Percentiles rank a stretch among this genome's conserved stretches.
Conservation (phyloP, 2,888 invertebrate genomes). For the Troilus luridus region DNA sequence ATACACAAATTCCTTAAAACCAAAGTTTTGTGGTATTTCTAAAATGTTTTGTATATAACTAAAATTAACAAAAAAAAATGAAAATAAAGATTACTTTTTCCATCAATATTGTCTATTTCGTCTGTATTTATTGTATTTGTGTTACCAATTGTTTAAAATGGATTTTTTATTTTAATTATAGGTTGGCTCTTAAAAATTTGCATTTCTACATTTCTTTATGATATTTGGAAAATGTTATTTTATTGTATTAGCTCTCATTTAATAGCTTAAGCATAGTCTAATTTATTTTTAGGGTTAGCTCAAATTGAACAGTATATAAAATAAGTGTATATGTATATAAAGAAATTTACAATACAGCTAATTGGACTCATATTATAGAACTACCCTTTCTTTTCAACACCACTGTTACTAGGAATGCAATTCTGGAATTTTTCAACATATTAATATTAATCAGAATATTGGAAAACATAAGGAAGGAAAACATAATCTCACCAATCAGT, state of each 20-base stretch:
- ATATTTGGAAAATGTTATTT: neutral
- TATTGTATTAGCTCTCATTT: neutral
- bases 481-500: too few relatives aligned
- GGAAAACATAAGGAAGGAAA: too few relatives aligned
- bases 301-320: neutral
- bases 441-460: too few relatives aligned
- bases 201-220: neutral
- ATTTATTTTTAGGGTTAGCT: too few relatives aligned
- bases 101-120: neutral
- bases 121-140: neutral
- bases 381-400: too few relatives aligned
- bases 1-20: slow-evolving; percentile 30
- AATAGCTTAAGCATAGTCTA: neutral
- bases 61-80: neutral
- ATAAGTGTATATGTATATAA: too few relatives aligned
- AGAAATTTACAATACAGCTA: too few relatives aligned
- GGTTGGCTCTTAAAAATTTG: slow-evolving; percentile 31
- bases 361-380: too few relatives aligned
- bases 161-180: neutral
- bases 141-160: neutral
- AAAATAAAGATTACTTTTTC: neutral
- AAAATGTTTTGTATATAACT: slow-evolving; percentile 1
- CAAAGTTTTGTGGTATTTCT: slow-evolving; percentile 40
- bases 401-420: too few relatives aligned
- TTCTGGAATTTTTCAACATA: too few relatives aligned